Evolutionary conservation across 2,888 invertebrate species (phyloP).

Genomic region (Rhorus exstirpatorius): DNA sequence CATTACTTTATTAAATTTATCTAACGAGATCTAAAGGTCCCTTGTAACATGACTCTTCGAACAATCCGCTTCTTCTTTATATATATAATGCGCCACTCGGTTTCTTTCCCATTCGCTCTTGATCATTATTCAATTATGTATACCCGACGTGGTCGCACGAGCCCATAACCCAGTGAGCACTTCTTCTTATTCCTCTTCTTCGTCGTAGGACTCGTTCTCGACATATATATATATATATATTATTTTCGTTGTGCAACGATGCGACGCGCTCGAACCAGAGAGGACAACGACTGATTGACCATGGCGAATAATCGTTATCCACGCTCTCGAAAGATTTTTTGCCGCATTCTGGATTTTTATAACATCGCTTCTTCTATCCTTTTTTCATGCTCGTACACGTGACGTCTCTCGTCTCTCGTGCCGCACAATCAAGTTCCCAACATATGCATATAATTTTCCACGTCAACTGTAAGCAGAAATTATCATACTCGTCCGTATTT

Average conservation of each 20-base stretch:
- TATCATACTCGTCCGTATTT: not conserved
- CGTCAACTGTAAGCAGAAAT: not conserved
- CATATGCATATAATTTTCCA: slow-evolving; percentile 10
- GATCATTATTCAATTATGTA: slow-evolving; percentile 62
- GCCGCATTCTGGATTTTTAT: slow-evolving; percentile 38
- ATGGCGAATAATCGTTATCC: slow-evolving; percentile 79
- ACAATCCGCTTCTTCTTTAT: slow-evolving; percentile 27
- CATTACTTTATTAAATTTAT: slow-evolving; percentile 35
- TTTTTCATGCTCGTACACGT: not conserved
- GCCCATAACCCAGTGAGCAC: slow-evolving; percentile 50
- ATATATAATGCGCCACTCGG: slow-evolving; percentile 16
- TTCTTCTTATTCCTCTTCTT: slow-evolving; percentile 22
- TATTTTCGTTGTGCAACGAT: slow-evolving; percentile 62
- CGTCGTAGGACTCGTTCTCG: not conserved
- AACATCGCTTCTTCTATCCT: slow-evolving; percentile 1
- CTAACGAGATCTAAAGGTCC: slow-evolving; percentile 41
- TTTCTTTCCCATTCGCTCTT: slow-evolving; percentile 20
- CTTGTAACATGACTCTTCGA: slow-evolving; percentile 29
- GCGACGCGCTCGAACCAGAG: slow-evolving; percentile 61
- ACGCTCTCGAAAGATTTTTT: slow-evolving; percentile 69
- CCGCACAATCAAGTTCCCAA: not conserved
- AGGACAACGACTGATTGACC: slow-evolving; percentile 75
- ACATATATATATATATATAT: slow-evolving; percentile 69
- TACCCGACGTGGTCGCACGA: slow-evolving; percentile 46
- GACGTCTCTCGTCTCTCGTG: not conserved